Percentiles rank a stretch among this genome's conserved stretches.
These are phyloP conservation scores for Carettochelys insculpta DNA, from an alignment of 2,113 vertebrate genomes.

Conservation along the genomic window DNA sequence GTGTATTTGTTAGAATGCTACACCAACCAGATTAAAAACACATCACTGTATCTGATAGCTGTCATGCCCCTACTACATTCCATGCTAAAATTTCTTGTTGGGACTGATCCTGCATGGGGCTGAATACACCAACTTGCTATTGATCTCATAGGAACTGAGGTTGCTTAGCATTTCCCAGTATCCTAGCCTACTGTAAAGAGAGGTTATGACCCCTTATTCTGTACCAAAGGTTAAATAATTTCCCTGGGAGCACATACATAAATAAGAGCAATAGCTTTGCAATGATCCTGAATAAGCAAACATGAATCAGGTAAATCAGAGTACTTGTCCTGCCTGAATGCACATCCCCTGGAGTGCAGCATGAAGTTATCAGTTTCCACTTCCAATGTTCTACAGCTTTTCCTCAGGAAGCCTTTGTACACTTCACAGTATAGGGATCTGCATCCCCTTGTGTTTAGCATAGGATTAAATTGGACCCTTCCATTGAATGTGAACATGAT, in stretches of 20 bases:
- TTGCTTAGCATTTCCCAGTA: not conserved
- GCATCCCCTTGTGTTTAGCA: not conserved
- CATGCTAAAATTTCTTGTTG: not conserved
- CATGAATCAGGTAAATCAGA: not conserved
- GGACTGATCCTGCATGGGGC: fast-evolving
- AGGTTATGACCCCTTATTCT: not conserved
- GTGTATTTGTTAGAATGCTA: fast-evolving
- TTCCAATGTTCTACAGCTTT: not conserved
- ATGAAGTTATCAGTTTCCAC: not conserved
- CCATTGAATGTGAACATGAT: not conserved
- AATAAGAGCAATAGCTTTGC: not conserved
- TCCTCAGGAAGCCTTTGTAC: not conserved
- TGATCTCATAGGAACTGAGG: not conserved
- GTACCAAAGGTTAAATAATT: not conserved
- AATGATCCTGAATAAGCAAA: not conserved
- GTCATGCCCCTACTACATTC: not conserved
- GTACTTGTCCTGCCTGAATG: fast-evolving
- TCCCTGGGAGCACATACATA: not conserved
- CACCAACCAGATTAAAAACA: not conserved
- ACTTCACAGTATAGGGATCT: not conserved
- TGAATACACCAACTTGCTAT: not conserved
- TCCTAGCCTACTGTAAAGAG: not conserved
- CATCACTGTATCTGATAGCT: not conserved
- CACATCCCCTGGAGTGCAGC: not conserved
- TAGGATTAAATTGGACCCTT: not conserved